Evolutionary conservation across 30 jellyfish, hydroid and myxozoan species (phyloP).

Genomic region (Chironex yamaguchii): DNA sequence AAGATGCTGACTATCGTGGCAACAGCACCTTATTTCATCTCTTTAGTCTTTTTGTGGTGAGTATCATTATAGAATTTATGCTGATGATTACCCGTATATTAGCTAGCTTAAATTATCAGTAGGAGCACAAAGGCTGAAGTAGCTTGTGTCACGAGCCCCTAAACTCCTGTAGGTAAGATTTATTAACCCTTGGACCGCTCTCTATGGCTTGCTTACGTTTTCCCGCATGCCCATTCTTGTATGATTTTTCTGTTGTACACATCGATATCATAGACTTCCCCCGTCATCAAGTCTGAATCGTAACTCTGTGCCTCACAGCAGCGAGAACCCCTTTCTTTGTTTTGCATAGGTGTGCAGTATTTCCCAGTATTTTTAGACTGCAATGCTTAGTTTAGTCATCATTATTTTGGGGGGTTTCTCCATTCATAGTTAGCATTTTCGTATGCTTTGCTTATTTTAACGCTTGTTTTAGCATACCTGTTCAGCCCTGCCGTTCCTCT

Average conservation of each 20-base stretch:
- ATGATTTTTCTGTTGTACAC: no score
- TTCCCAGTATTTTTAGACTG: not conserved
- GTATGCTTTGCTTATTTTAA: not conserved
- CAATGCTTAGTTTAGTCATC: not conserved
- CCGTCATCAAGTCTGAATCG: not conserved
- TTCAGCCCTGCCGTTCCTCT: not conserved
- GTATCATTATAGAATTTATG: slow-evolving; percentile 1
- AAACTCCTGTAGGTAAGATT: no score
- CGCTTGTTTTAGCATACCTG: not conserved
- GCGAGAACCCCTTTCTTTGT: not conserved
- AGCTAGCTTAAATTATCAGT: no score
- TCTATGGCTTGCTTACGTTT: no score
- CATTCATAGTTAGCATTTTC: not conserved
- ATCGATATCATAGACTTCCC: not conserved
- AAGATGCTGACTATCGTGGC: slow-evolving; percentile 64
- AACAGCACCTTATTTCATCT: slow-evolving; percentile 78
- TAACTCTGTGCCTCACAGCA: not conserved
- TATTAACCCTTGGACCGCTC: no score
- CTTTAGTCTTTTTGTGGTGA: slow-evolving; percentile 54
- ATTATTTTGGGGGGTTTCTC: not conserved
- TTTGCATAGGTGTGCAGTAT: not conserved
- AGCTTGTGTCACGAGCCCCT: no score
- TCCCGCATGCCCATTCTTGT: no score
- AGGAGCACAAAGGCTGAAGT: no score
- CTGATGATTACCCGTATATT: no score